Evolutionary conservation across 92 coral and sea anemone genomes (phyloP), one percentile per base, ranked within the genome.

Genomic region (Epizoanthus rinbou): DNA sequence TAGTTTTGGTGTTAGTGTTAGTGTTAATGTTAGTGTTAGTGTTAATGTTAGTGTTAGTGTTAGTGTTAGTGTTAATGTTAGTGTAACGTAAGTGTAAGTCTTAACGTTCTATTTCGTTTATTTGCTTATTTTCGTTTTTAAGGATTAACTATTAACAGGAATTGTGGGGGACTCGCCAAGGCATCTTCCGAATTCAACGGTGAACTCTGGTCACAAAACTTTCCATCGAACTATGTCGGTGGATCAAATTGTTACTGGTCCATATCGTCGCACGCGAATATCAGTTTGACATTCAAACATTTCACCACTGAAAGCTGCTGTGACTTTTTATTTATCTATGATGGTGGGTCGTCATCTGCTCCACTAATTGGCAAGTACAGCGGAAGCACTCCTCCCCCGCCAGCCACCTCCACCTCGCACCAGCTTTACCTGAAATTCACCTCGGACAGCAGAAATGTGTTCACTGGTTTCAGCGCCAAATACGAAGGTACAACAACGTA

Each of bases 381-480:
- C 3, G 75, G 75, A 70, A 14, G 3, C 10, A 3, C 11, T 21
- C 10, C 41, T 0, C 75, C 75, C 21, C 75, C 75, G 3, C 75
- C 75, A 37, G 75, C 24, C 8, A 37, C 75, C 21, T 37, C 56
- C 31, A 13, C 24, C 47, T 39, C 58, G 5, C 19, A n/a, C 45
- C 58, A 71, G 35, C 76, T 71, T 8, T 71, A 47, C 18, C 13
- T 70, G 75, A 4, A 25, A 24, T 70, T 70, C 23, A 70, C 6
- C 14, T 70, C 75, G 21, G 75, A 69, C 25, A 6, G 11, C 21
- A 22, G 41, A 3, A 3, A 2, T 13, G 21, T 13, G 10, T 5
- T 15, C 8, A 35, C 23, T 13, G 75, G 75, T 6, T 70, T 70
- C 75, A 70, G 56, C 75, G 75, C 75, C 47, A 13, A 71, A 6